Conservation (phyloP, 2,888 invertebrate genomes). For the Brassicogethes aeneus region DNA sequence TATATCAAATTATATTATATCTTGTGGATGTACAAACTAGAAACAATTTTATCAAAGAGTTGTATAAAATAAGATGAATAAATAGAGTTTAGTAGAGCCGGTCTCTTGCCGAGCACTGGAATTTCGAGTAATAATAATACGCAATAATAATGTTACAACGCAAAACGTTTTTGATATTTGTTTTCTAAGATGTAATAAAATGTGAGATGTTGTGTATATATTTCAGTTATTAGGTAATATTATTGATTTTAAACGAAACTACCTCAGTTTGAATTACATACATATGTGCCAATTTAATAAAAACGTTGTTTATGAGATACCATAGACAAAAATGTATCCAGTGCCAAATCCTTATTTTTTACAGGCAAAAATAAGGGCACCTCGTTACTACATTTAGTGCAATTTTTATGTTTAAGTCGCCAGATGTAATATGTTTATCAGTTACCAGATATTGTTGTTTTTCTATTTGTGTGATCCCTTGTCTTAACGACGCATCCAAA, state of each 20-base stretch:
- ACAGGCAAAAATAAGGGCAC: conserved; percentile 7
- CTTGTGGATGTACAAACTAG: conserved; percentile 40
- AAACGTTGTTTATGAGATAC: conserved; percentile 15
- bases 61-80: conserved; percentile 15
- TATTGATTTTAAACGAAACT: conserved; percentile 37
- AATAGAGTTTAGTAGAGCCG: neutral
- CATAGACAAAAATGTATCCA: conserved; percentile 7
- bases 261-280: conserved; percentile 40
- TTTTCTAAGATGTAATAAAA: conserved; percentile 27
- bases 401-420: conserved; percentile 17
- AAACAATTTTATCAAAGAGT: conserved; percentile 28
- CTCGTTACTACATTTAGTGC: conserved; percentile 19
- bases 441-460: conserved; percentile 22
- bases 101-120: neutral
- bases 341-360: conserved; percentile 2
- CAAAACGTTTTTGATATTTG: conserved; percentile 39
- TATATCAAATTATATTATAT: conserved; percentile 39
- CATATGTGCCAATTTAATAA: conserved; percentile 28
- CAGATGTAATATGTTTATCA: conserved; percentile 14
- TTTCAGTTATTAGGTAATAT: conserved; percentile 31
- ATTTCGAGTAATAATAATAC: conserved; percentile 24
- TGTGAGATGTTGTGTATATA: conserved; percentile 36
- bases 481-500: no score
- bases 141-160: conserved; percentile 40
- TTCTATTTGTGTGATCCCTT: conserved; percentile 14